Base-by-base conservation (phyloP, 2,797 vertebrate species). In the Lepidocolaptes lacrymiger region DNA sequence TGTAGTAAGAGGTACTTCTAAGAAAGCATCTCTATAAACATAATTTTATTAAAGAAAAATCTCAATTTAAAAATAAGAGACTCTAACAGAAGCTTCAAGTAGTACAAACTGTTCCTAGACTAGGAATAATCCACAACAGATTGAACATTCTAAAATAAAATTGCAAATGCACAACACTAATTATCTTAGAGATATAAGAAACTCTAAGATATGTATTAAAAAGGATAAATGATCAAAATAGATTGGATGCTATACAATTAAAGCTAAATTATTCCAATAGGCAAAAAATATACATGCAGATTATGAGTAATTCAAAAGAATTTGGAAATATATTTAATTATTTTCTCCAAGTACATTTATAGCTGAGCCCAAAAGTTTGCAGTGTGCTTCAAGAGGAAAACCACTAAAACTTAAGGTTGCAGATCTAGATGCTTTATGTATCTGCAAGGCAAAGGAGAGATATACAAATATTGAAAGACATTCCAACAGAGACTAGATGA, bases 111-210 rank as follows among this genome's bases (percentile, higher is more conserved):
- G 52, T 85, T 91, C 71, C 62, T 85, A 74, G 68, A 82, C 68
- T 80, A 64, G 61, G 36, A 96, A 88, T 91, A 77, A 91, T 91
- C 52, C 41, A 14, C 52, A 74, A 77, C 81, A 91, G 68, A 80
- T 80, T 91, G 89, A 91, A 59, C 12, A 56, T 48, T 89, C 30
- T 55, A 95, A 92, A 68, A 62, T 72, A 19, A 61, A 77, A 28
- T 55, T 51, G 23, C 27, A 76, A 92, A 79, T 30, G 32, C 32
- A 71, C 54, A 84, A 32, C 68, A 59, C 16, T 82, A 87, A 82
- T 93, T 89, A 95, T 82, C 56, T 59, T 91, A n/a, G 55, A 76
- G n/a, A 62, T 55, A n/a, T 34, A 61, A 48, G 34, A 64, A 90
- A 63, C 14, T 51, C 34, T 86, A 34, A 86, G 46, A 37, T 51